Evolutionary conservation across 2,888 invertebrate genomes (phyloP), one percentile per base, ranked within the genome.

Genomic region (Acholoe squamosa): DNA sequence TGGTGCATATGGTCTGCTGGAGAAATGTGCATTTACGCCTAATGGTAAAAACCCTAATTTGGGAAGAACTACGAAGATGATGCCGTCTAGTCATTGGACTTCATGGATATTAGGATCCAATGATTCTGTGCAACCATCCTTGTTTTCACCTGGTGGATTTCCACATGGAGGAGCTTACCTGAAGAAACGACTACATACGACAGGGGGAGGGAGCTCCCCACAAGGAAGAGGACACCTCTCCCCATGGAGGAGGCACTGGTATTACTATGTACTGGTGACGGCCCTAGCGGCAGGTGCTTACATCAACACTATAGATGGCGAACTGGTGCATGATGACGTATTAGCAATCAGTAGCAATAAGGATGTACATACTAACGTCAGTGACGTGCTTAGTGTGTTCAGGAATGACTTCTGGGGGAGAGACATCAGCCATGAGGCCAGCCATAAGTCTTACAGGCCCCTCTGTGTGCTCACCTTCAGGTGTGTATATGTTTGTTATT

Each of bases 401-500:
- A 19, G 19, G 22, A 80, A 80, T n/a, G 80, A 80, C 80, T 80
- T 80, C 43, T 80, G 80, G 80, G 80, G 80, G n/a, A 14, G 43
- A 16, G n/a, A 19, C 22, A 80, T 80, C 12, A 16, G n/a, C 22
- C 34, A 80, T 14, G 80, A 34, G 34, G 22, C 43, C 33, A 80
- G 80, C 34, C 80, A 80, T 43, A 80, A 80, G 80, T 80, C 80
- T 3, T 80, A 80, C 80, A 14, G 80, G 7, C 80, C 80, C 7
- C 43, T 80, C 34, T 80, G 80, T 80, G 80, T 80, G 34, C 80
- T 80, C 10, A 34, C 80, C 80, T 80, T 80, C 80, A 80, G 80
- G 80, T 80, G 43, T 22, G 80, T 76, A 10, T 10, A 43, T 43
- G 43, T 43, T 43, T 3, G 43, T 43, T 43, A 43, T 43, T 43